A percentile compares a stretch with the other conserved stretches of the same genome.
phyloP scores from a whole-genome alignment of 2,113 vertebrate species.

The Clupea harengus region DNA sequence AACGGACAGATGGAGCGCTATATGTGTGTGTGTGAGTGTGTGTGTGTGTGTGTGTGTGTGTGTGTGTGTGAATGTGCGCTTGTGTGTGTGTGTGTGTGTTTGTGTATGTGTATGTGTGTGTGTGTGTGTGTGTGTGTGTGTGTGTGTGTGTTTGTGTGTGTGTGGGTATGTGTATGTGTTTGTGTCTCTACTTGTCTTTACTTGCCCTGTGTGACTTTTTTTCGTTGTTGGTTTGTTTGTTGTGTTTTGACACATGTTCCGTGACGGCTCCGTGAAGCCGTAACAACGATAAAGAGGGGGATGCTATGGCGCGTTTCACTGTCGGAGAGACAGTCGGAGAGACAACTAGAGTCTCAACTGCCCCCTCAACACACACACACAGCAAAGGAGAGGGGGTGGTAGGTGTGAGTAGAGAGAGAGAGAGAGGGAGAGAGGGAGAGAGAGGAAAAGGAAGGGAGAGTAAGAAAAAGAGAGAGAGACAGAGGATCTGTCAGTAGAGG shows the following conservation, averaged over 20 bases:
- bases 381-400: neutral
- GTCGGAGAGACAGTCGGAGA: neutral
- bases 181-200: neutral
- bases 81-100: slow-evolving; percentile 6
- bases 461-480: neutral
- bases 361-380: neutral
- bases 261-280: neutral
- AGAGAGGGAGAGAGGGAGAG: neutral
- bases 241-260: neutral
- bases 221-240: neutral
- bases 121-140: too few species aligned
- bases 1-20: neutral
- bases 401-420: neutral
- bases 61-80: neutral
- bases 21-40: neutral
- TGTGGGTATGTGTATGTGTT: neutral
- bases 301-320: neutral
- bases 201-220: neutral
- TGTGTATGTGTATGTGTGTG: neutral
- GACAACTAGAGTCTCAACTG: neutral
- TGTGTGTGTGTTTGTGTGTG: too few species aligned
- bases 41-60: neutral
- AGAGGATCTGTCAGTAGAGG: neutral
- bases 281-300: neutral
- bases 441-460: neutral